Evolutionary conservation across 2,113 vertebrate species (phyloP), one percentile per base, ranked within the genome.

Genomic region (Tursiops truncatus): DNA sequence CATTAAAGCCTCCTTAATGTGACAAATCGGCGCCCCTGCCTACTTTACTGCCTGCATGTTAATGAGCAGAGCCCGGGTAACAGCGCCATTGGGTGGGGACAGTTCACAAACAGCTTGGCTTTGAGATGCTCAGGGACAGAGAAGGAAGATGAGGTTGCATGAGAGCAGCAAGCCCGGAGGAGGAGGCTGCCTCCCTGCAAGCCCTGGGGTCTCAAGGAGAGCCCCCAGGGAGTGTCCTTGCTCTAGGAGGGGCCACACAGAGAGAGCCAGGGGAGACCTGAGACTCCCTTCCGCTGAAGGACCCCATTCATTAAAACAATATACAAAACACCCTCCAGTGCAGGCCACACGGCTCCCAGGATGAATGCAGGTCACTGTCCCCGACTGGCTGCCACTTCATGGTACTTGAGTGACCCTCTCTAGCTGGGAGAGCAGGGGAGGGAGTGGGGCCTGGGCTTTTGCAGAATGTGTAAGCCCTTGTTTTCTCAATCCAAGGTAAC

Each of bases 21-120:
- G 97, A 98, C 97, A 98, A 94, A 85, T 92, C 56, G 14, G 95
- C 96, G 85, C 84, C 76, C 94, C 97, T 94, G 84, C 94, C 70
- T 97, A 91, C 95, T 98, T 98, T 96, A 95, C 97, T 94, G 96
- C 97, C 96, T 89, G 95, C 77, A 47, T 7, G 10, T 65, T 97
- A 97, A 98, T 96, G 97, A 96, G 28, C 38, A 5, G 65, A 95
- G 85, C 91, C 44, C 95, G 1, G 80, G 84, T 62, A 94, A 41
- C 79, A 1, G 63, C 91, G 83, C 53, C 41, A 33, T 47, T 95
- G 74, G 62, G 94, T 11, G 73, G 3, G 14, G 33, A 95, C 63
- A 73, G 86, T 95, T 97, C 70, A 91, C 93, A 98, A 98, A 98
- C 97, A 94, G 68, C 94, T 95, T 95, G 47, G 82, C 97, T 96